Evolutionary conservation across 2,888 invertebrate genomes (phyloP), one percentile per base, ranked within the genome.

Genomic region (Eurois occulta): DNA sequence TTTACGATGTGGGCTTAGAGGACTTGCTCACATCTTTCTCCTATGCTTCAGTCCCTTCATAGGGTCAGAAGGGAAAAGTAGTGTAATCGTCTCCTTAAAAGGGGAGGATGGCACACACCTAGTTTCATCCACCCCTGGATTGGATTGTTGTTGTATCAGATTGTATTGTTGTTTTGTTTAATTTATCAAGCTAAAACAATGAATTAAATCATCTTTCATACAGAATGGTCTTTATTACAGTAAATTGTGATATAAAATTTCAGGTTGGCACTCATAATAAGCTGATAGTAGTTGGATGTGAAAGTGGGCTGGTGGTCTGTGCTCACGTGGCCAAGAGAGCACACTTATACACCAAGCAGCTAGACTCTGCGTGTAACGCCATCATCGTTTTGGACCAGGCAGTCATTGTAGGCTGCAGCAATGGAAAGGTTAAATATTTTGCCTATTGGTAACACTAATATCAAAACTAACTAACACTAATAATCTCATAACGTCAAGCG

Each of bases 211-310:
- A 16, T 28, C 1, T 16, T 18, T 32, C 2, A 2, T 58, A 21
- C 24, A 48, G 41, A 85, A 55, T 58, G 5, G n/a, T 41, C n/a
- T 80, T 76, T 72, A 77, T 46, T 77, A 66, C 52, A 75, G 13
- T 46, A 62, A 28, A 60, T 71, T 71, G 38, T 76, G 52, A 24
- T 81, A 74, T 73, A 75, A 72, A 46, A 52, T 93, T 94, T 80
- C 97, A 98, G 96, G 91, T 98, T 72, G 97, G 96, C 38, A 98
- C 98, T 24, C 95, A 95, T 74, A 97, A 97, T 82, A 98, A 98
- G 91, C 84, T 98, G 58, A 86, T 98, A 67, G 90, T 97, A 3
- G 91, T 97, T 38, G 98, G 97, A 0, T 97, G 97, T 93, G 98
- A 98, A 93, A 97, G 96, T 92, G 97, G 97, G 0, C 90, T 93